A percentile compares a stretch with the other conserved stretches of the same genome.
phyloP scores from a whole-genome alignment of 2,113 vertebrate genomes.

The Strix uralensis region DNA sequence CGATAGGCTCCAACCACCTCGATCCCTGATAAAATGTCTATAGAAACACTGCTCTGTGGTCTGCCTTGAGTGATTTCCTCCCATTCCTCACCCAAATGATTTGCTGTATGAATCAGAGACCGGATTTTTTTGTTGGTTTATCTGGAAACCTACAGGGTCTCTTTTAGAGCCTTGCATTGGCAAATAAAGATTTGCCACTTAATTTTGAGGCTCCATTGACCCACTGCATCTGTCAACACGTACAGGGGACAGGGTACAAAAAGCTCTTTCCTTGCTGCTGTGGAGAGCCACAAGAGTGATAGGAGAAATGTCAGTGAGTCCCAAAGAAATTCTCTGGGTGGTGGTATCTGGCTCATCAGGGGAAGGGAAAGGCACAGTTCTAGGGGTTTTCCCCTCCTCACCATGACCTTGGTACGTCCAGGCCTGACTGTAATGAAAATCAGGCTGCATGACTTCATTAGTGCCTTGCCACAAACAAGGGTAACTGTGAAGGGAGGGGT shows the following conservation, averaged over 20 bases:
- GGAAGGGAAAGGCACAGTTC: background rate
- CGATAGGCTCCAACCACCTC: background rate
- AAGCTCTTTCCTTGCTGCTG: background rate
- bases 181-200: background rate
- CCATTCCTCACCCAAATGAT: background rate
- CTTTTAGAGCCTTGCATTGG: background rate
- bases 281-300: background rate
- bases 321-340: background rate
- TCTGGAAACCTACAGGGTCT: background rate
- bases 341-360: background rate
- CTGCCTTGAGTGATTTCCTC: background rate
- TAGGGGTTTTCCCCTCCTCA: background rate
- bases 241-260: background rate
- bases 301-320: background rate
- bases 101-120: background rate
- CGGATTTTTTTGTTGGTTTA: background rate
- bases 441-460: background rate
- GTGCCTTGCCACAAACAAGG: background rate
- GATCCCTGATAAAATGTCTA: background rate
- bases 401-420: background rate
- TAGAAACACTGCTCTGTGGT: background rate
- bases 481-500: background rate
- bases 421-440: background rate
- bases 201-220: background rate
- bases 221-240: background rate